phyloP scores from a whole-genome alignment of 2,797 vertebrate species.

The Eurystomus glaucurus region DNA sequence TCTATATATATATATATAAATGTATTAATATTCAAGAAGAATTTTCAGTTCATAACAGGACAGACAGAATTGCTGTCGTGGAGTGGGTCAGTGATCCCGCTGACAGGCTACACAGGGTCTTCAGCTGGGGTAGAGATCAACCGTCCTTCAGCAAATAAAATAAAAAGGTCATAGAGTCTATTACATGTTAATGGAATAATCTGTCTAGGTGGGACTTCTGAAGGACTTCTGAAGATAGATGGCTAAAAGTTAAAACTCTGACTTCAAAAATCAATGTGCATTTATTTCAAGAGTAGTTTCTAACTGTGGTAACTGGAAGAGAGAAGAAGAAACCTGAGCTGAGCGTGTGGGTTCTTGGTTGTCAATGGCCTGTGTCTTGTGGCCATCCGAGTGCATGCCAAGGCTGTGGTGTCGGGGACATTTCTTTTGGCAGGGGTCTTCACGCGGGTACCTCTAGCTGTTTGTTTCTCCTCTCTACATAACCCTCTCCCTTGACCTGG shows the following conservation, averaged over 20 bases:
- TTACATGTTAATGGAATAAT: neutral
- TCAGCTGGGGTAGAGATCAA: neutral
- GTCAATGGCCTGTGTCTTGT: neutral
- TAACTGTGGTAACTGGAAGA: neutral
- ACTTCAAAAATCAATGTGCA: neutral
- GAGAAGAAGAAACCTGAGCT: neutral
- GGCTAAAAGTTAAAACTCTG: neutral
- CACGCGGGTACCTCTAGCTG: neutral
- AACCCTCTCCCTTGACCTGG: neutral
- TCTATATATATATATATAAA: too few relatives aligned
- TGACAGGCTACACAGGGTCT: neutral
- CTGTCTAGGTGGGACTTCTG: neutral
- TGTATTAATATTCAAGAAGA: neutral
- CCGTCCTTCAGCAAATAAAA: neutral
- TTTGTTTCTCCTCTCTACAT: neutral
- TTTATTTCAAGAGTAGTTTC: neutral
- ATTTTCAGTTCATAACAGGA: neutral
- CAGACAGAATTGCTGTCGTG: neutral
- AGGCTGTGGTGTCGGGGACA: neutral
- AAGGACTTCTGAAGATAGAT: neutral
- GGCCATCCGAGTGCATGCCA: fast-evolving
- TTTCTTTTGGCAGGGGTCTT: neutral
- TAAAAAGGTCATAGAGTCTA: neutral
- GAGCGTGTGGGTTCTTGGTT: neutral
- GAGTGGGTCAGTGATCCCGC: neutral